These are phyloP conservation scores for Platysteira castanea DNA, from an alignment of 2,113 vertebrate species.

Conservation along the genomic window DNA sequence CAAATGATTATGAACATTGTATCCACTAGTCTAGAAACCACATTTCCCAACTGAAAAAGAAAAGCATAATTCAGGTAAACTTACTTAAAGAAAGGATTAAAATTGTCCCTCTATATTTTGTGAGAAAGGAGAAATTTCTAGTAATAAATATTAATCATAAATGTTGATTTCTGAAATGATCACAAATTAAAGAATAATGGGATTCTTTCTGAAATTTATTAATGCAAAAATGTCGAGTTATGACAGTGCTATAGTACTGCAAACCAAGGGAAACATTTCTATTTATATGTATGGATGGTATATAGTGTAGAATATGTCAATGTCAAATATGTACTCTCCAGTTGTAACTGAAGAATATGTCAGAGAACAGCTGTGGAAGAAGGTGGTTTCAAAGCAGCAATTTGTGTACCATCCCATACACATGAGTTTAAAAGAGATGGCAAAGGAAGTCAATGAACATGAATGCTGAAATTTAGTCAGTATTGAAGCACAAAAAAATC, in stretches of 20 bases:
- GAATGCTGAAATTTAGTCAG: background rate
- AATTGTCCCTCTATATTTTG: background rate
- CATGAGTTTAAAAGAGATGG: background rate
- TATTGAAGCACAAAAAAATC: background rate
- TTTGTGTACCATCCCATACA: background rate
- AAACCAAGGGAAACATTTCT: background rate
- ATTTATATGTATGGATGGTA: background rate
- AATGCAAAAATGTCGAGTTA: background rate
- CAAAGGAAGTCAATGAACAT: background rate
- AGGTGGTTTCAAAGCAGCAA: background rate
- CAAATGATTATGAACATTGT: background rate
- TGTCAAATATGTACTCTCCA: background rate
- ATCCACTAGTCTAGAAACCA: background rate
- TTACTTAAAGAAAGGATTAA: background rate
- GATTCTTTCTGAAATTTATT: background rate
- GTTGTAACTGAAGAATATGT: background rate
- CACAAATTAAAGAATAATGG: background rate
- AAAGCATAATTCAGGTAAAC: background rate
- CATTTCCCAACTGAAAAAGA: background rate
- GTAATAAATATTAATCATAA: background rate
- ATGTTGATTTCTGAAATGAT: background rate
- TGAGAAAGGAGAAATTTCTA: background rate
- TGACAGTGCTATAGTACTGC: background rate
- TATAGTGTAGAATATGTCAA: background rate
- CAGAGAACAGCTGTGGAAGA: background rate